These are phyloP conservation scores for Falco berigora DNA, from an alignment of 2,797 vertebrate genomes.

Conservation along the genomic window DNA sequence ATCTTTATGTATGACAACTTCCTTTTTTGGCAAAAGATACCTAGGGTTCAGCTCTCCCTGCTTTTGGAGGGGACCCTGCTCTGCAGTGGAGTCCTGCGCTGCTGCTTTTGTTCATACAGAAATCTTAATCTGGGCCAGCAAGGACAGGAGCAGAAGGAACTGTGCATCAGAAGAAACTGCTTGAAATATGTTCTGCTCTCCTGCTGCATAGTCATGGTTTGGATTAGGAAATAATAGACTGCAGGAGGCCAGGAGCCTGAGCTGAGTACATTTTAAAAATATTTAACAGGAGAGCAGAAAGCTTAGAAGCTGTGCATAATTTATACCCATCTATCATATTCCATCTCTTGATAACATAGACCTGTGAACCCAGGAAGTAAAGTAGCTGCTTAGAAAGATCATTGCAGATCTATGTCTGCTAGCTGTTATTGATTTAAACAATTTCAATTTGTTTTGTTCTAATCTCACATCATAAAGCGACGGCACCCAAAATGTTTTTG, in stretches of 20 bases:
- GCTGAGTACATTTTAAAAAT: conserved; percentile 32
- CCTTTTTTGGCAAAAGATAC: neutral
- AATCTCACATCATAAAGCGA: neutral
- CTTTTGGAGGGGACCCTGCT: neutral
- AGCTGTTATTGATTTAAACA: conserved; percentile 8
- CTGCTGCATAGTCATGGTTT: neutral
- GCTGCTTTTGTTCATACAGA: neutral
- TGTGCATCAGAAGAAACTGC: neutral
- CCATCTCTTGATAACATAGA: neutral
- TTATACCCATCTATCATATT: conserved; percentile 27
- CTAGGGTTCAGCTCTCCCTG: neutral
- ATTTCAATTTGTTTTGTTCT: conserved; percentile 7
- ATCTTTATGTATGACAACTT: neutral
- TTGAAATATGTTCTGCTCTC: conserved; percentile 7
- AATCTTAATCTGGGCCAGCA: neutral
- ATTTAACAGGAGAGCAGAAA: conserved; percentile 32
- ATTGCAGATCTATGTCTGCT: neutral
- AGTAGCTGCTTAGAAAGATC: neutral
- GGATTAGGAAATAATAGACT: conserved; percentile 52
- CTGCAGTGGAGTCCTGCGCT: neutral
- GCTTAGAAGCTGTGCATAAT: conserved; percentile 39
- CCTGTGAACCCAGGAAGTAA: neutral
- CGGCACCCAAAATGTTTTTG: neutral
- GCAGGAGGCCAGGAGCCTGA: conserved; percentile 21
- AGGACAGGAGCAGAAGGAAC: neutral